Base-by-base conservation (phyloP, 2,888 invertebrate genomes). In the Campoletis raptor region DNA sequence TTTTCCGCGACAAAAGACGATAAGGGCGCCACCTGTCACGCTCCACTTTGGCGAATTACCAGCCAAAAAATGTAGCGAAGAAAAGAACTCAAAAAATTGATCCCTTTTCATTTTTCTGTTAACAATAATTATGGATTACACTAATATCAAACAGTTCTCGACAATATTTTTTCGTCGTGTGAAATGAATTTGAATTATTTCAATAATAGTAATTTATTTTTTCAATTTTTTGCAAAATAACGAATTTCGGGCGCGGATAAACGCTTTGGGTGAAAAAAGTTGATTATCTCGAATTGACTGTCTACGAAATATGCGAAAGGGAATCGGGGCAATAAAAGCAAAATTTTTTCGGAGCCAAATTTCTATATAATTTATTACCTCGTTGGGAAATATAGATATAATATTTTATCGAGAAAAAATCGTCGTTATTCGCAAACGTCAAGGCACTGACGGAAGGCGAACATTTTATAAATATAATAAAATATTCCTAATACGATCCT, bases 391-490 rank as follows among this genome's bases (percentile, higher is more conserved):
- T 77, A 81, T 77, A 76, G 74, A 83, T 83, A 67, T 24, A 80
- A 66, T 77, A 61, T 52, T 66, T 73, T 57, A 18, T 52, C 42
- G n/a, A 30, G 61, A 36, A 74, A 66, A 67, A 80, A 79, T 77
- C 61, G 42, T 82, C 85, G 69, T 30, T 54, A 54, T 67, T 76
- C 72, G 85, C 70, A 77, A 83, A 76, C 86, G 61, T 83, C 69
- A 67, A 73, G 72, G 66, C 76, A 70, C 15, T 57, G 80, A 83
- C 80, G 80, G 24, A 48, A 36, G 36, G 12, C 67, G 66, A 85
- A 83, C 67, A 81, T 69, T 83, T 83, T 89, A 92, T 92, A 91
- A 92, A 92, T 92, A 92, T 76, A 90, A 92, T 91, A 91, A 91
- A 91, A 92, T 90, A 92, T 88, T 88, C 81, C 83, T 86, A 87